phyloP scores from a whole-genome alignment of 2,888 invertebrate genomes.

The Platynereis dumerilii region DNA sequence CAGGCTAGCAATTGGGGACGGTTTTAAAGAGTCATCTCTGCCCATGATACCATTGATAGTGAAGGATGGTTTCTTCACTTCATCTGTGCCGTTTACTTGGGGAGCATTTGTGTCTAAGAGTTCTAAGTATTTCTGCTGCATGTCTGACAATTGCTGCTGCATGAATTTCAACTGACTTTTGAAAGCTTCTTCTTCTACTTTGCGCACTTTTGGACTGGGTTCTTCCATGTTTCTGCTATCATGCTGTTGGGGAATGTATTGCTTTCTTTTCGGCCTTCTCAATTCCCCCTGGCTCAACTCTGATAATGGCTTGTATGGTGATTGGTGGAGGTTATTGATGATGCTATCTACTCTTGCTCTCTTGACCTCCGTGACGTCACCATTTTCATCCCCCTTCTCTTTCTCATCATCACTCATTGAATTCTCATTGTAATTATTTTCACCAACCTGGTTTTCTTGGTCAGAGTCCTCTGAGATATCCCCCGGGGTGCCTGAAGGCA shows the following conservation, averaged over 20 bases:
- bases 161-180: constrained; percentile 85
- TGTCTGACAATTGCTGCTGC: constrained; percentile 87
- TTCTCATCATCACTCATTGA: constrained; percentile 14
- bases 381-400: constrained; percentile 24
- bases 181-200: constrained; percentile 71
- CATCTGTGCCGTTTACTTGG: constrained; percentile 9
- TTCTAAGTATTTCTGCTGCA: constrained; percentile 84
- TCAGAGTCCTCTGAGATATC: constrained; percentile 31
- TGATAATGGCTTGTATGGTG: constrained; percentile 31
- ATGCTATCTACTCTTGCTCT: constrained; percentile 94
- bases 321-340: constrained; percentile 85
- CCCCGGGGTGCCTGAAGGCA: constrained; percentile 12
- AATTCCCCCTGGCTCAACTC: neutral
- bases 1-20: constrained; percentile 4
- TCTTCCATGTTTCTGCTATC: constrained; percentile 67
- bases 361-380: constrained; percentile 70
- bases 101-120: constrained; percentile 11
- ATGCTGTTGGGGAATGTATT: constrained; percentile 92
- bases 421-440: constrained; percentile 15
- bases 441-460: constrained; percentile 24
- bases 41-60: neutral
- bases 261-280: constrained; percentile 76
- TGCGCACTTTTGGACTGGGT: constrained; percentile 61
- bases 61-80: neutral
- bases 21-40: neutral